phyloP scores from a whole-genome alignment of 2,797 vertebrate genomes.

The Pygocentrus nattereri region DNA sequence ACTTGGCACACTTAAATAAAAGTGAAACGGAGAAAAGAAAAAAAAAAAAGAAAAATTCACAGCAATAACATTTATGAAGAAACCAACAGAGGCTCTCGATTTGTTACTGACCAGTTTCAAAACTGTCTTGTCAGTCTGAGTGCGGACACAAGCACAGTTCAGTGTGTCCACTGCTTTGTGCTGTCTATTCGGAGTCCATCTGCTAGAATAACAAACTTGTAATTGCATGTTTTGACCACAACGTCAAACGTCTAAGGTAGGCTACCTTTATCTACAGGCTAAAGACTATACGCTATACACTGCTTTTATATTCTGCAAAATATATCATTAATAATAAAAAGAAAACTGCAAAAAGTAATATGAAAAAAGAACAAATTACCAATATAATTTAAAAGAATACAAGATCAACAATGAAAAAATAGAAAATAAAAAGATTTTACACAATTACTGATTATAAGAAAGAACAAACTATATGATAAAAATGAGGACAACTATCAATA shows the following conservation, averaged over 20 bases:
- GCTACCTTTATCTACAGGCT: not conserved
- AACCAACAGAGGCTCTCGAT: conserved; percentile 65
- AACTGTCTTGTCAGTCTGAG: conserved; percentile 42
- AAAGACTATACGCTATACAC: not conserved
- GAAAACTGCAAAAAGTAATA: not conserved
- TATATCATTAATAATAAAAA: not conserved
- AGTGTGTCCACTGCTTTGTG: not conserved
- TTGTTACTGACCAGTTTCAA: conserved; percentile 68
- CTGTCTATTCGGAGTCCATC: not conserved
- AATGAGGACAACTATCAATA: not conserved
- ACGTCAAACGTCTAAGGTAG: too few species aligned
- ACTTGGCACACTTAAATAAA: conserved; percentile 72
- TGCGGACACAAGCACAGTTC: conserved; percentile 21
- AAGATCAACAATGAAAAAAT: not conserved
- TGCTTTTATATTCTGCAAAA: not conserved
- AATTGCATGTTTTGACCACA: too few species aligned
- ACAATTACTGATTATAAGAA: not conserved
- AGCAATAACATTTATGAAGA: conserved; percentile 72
- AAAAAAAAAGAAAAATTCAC: conserved; percentile 74
- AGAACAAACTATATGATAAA: not conserved
- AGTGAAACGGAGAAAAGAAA: conserved; percentile 54
- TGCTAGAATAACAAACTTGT: too few species aligned
- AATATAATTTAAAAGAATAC: not conserved
- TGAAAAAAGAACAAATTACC: not conserved
- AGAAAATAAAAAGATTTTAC: not conserved